Percentiles rank a stretch among this genome's conserved stretches.
phyloP scores from a whole-genome alignment of 2,113 vertebrate species.

The Desmodus rotundus region DNA sequence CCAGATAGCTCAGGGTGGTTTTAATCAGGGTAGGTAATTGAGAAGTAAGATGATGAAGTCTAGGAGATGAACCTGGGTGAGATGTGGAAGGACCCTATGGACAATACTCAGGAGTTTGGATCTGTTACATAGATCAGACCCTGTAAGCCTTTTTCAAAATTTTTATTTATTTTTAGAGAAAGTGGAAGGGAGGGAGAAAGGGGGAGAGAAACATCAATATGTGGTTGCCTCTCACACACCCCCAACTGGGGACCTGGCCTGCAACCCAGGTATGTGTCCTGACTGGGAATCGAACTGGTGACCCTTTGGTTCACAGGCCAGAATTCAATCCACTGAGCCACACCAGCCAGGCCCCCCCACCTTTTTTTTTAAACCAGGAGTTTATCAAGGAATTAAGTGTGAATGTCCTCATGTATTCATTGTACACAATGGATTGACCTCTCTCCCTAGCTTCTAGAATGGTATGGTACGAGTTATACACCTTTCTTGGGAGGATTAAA shows the following conservation, averaged over 20 bases:
- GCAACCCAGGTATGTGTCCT: too few relatives aligned
- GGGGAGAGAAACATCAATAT: too few relatives aligned
- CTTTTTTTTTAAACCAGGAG: background rate
- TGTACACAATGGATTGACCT: background rate
- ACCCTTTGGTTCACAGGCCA: too few relatives aligned
- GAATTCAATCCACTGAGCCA: too few relatives aligned
- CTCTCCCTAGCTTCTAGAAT: background rate
- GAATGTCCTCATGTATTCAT: background rate
- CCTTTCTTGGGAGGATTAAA: background rate
- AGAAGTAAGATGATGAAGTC: background rate
- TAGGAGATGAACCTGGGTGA: background rate
- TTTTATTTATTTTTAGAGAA: too few relatives aligned
- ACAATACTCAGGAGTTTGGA: background rate
- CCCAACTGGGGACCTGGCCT: too few relatives aligned
- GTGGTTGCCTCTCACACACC: too few relatives aligned
- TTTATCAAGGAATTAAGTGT: conserved; percentile 1
- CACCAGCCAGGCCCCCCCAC: too few relatives aligned
- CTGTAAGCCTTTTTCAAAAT: background rate
- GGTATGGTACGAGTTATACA: background rate
- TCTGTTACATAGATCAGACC: background rate
- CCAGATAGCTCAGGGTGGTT: background rate
- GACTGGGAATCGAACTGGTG: too few relatives aligned
- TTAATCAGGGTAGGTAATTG: background rate
- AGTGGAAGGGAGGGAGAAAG: too few relatives aligned
- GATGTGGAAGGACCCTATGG: background rate